Evolutionary conservation across 1,140 invertebrate genomes (phyloP).

Genomic region (Conus ventricosus): DNA sequence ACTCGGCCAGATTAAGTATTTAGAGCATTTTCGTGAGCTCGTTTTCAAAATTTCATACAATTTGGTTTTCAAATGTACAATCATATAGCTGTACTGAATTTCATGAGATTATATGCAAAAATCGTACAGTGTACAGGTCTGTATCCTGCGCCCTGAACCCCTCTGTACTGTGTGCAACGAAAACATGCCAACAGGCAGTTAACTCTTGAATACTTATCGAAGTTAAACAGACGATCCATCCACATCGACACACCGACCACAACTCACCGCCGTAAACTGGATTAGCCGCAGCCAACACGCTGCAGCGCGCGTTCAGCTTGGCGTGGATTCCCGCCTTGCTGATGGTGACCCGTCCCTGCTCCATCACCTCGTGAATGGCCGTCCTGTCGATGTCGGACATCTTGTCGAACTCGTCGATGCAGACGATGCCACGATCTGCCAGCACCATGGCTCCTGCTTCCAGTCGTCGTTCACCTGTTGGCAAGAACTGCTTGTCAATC

Average conservation of each 20-base stretch:
- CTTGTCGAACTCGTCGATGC: slow-evolving; percentile 99
- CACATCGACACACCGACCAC: slow-evolving; percentile 9
- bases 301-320: slow-evolving; percentile 97
- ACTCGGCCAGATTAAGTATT: too few relatives aligned
- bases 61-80: too few relatives aligned
- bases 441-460: slow-evolving; percentile 99
- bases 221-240: not conserved
- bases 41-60: too few relatives aligned
- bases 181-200: not conserved
- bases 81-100: too few relatives aligned
- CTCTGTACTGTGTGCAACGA: not conserved
- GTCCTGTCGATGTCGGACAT: slow-evolving; percentile 99
- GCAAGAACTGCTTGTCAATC: not conserved
- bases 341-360: slow-evolving; percentile 91
- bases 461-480: slow-evolving; percentile 80
- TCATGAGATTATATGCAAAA: too few relatives aligned
- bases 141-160: slow-evolving; percentile 84
- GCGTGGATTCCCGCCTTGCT: slow-evolving; percentile 99
- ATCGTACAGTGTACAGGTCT: too few relatives aligned
- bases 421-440: slow-evolving; percentile 97
- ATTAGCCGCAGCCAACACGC: slow-evolving; percentile 98
- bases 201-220: not conserved
- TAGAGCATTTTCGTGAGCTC: too few relatives aligned
- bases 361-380: slow-evolving; percentile 97
- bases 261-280: slow-evolving; percentile 97